These are phyloP conservation scores for Xestia rhomboidea DNA, from an alignment of 2,888 invertebrate species.

Conservation along the genomic window DNA sequence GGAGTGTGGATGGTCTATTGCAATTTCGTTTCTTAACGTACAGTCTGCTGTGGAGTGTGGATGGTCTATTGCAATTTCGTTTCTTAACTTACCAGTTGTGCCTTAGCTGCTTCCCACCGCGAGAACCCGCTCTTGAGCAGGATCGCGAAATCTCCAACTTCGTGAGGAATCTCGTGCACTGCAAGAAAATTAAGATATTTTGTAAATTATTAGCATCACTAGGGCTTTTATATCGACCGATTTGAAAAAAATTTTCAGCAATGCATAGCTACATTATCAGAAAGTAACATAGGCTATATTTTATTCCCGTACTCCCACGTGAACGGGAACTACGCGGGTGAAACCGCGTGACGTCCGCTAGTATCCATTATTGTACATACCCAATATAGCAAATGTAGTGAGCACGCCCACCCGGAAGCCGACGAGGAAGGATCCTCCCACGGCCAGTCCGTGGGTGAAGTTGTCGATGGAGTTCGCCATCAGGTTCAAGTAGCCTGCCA, in stretches of 20 bases:
- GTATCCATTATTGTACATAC: conserved; percentile 80
- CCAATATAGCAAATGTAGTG: conserved; percentile 97
- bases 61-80: background rate
- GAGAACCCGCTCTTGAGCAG: conserved; percentile 97
- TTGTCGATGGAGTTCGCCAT: conserved; percentile 99
- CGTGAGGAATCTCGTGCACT: conserved; percentile 99
- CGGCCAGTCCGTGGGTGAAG: conserved; percentile 99
- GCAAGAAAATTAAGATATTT: conserved; percentile 70
- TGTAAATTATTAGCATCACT: background rate
- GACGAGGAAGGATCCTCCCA: conserved; percentile 99
- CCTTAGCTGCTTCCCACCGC: conserved; percentile 98
- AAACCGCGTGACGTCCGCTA: no score
- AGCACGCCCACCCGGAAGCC: conserved; percentile 97
- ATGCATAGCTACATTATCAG: no score
- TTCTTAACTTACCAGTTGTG: conserved; percentile 92
- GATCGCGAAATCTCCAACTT: conserved; percentile 99
- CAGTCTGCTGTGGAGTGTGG: conserved; percentile 51
- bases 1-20: background rate
- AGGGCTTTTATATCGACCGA: background rate
- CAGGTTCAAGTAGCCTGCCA: conserved; percentile 98
- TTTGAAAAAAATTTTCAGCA: background rate
- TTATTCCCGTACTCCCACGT: no score
- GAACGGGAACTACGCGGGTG: no score
- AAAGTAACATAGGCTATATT: no score
- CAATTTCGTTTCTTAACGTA: conserved; percentile 73